Conservation (phyloP, 1,140 invertebrate species). For the Euglossa dilemma region DNA sequence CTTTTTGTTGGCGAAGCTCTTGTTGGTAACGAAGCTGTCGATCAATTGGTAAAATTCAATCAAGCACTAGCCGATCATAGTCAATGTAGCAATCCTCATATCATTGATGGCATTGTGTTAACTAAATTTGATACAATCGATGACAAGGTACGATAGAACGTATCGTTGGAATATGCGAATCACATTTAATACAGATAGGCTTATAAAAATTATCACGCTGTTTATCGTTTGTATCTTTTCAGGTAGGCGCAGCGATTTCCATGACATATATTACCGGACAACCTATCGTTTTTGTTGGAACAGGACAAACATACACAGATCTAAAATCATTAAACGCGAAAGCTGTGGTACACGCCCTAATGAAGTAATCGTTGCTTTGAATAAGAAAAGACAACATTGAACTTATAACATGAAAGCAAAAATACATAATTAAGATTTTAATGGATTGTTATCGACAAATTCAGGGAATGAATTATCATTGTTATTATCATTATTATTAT, state of each 20-base stretch:
- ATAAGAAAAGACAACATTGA: slow-evolving; percentile 40
- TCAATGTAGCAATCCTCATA: slow-evolving; percentile 91
- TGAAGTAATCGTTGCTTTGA: slow-evolving; percentile 88
- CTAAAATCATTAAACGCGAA: slow-evolving; percentile 98
- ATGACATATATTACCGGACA: slow-evolving; percentile 99
- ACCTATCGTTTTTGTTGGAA: slow-evolving; percentile 99
- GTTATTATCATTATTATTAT: slow-evolving; percentile 2
- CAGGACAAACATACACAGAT: slow-evolving; percentile 99
- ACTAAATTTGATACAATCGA: slow-evolving; percentile 99
- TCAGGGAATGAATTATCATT: slow-evolving; percentile 11
- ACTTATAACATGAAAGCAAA: slow-evolving; percentile 24
- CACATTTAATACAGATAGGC: neutral
- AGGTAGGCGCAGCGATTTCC: slow-evolving; percentile 99
- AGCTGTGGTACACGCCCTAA: slow-evolving; percentile 97
- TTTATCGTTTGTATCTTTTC: slow-evolving; percentile 64
- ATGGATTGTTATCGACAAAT: slow-evolving; percentile 33
- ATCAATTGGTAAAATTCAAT: slow-evolving; percentile 99
- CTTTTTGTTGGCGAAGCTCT: slow-evolving; percentile 99
- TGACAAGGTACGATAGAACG: slow-evolving; percentile 90
- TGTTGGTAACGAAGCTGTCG: slow-evolving; percentile 99
- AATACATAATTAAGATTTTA: slow-evolving; percentile 19
- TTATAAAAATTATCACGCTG: neutral
- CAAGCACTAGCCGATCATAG: slow-evolving; percentile 96
- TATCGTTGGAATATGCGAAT: neutral
- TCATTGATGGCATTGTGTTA: slow-evolving; percentile 98